These are phyloP conservation scores for Camelus dromedarius DNA, from an alignment of 2,113 vertebrate genomes.

Conservation along the genomic window DNA sequence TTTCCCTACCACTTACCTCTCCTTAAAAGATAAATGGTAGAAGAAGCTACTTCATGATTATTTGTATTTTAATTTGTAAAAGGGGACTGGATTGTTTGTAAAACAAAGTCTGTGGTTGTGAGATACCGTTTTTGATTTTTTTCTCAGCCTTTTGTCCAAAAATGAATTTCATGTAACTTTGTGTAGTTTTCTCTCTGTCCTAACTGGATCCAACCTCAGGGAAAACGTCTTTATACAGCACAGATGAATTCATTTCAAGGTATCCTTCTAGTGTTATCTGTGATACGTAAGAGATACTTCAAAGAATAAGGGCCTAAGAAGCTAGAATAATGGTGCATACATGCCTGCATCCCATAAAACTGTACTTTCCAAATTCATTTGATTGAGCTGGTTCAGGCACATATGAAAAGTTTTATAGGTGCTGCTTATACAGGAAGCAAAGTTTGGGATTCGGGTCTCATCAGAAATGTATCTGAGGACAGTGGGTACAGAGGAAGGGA, in stretches of 20 bases:
- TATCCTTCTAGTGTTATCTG: neutral
- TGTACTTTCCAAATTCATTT: neutral
- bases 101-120: neutral
- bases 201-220: neutral
- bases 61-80: neutral
- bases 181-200: neutral
- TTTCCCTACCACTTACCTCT: neutral
- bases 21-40: neutral
- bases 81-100: neutral
- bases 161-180: neutral
- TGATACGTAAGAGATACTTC: neutral
- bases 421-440: neutral
- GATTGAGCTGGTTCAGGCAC: neutral
- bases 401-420: neutral
- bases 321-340: neutral
- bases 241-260: neutral
- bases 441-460: neutral
- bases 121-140: neutral
- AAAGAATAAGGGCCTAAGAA: neutral
- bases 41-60: neutral
- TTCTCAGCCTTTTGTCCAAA: neutral
- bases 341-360: too few relatives aligned
- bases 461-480: neutral
- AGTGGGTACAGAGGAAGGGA: neutral
- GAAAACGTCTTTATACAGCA: neutral